Percentiles rank a stretch among this genome's conserved stretches.
phyloP scores from a whole-genome alignment of 1,140 invertebrate species.

The Bombyx mori region ASM3026992v2 NC_085128.1:327001-327500 shows the following conservation, averaged over 20 bases:
- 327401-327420: no score
- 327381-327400: no score
- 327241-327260: constrained; percentile 50
- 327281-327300: constrained; percentile 55
- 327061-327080: background rate
- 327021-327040: no score
- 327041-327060: background rate
- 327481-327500: no score
- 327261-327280: constrained; percentile 65
- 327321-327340: no score
- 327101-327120: constrained; percentile 33
- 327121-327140: constrained; percentile 44
- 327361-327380: no score
- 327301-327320: constrained; percentile 5
- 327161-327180: constrained; percentile 68
- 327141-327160: constrained; percentile 55
- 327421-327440: no score
- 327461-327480: no score
- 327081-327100: constrained; percentile 7
- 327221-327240: constrained; percentile 47
- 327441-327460: no score
- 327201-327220: constrained; percentile 42
- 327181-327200: constrained; percentile 65
- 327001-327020: no score
- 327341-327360: no score